Evolutionary conservation across 2,888 invertebrate species (phyloP), one percentile per base, ranked within the genome.

Genomic region (Torymus aiolomorphi): DNA sequence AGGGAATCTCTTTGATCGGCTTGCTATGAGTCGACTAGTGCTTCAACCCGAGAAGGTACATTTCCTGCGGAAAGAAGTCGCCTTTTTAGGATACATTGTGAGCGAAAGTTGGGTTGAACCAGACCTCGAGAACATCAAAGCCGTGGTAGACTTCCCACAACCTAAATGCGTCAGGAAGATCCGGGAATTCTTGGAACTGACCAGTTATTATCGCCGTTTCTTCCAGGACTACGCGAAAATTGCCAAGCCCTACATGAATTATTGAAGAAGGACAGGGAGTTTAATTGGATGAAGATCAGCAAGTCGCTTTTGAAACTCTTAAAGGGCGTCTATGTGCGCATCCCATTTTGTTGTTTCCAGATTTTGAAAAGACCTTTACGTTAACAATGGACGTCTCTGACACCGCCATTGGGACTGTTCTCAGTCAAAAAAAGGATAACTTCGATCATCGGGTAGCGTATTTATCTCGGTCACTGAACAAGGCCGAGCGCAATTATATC

Each of bases 341-440:
- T 4, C 56, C 5, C 2, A 2, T 2, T 56, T 56, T 3, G 56
- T 4, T 5, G n/a, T 56, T 72, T 75, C 57, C 79, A 67, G 56
- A 83, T 82, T 81, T 66, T 12, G 4, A 2, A 2, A 14, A 66
- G 49, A 1, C 13, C 11, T 66, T 66, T 16, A 66, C 24, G 1
- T 20, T 61, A 12, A 61, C 61, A 12, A 61, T 10, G 2, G 61
- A 24, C 3, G 24, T 3, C 24, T 24, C 24, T 3, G 24, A 24
- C 24, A 24, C 24, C 4, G 5, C 31, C 3, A 31, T 3, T 4
- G 31, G 31, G 31, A 5, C 31, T 31, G 4, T 31, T 4, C 1
- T 31, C 31, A 31, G 31, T 5, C 31, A 31, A 31, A 0, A 31
- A 31, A 1, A 31, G 4, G 31, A 31, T 31, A 3, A 31, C 3